Percentiles rank a stretch among this genome's conserved stretches.
Conservation (phyloP, 2,113 vertebrate species). For the Hystrix cristata region DNA sequence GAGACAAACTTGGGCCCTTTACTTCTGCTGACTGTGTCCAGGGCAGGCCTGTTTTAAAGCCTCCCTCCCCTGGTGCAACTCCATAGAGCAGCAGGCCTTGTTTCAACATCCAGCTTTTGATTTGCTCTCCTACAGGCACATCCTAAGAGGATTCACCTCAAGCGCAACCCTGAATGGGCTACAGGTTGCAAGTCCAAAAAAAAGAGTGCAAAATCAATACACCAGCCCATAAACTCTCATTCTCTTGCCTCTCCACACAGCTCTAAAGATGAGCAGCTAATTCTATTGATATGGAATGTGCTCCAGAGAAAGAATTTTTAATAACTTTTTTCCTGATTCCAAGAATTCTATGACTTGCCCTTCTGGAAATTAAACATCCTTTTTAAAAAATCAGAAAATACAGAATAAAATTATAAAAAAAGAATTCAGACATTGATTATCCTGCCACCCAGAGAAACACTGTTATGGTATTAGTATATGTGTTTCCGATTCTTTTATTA, state of each 20-base stretch:
- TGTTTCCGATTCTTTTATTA: slow-evolving; percentile 11
- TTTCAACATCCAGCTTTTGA: not conserved
- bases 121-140: not conserved
- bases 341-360: not conserved
- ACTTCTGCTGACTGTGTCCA: not conserved
- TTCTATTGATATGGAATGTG: not conserved
- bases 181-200: not conserved
- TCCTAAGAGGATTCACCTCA: not conserved
- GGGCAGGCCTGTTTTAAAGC: not conserved
- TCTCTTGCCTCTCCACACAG: not conserved
- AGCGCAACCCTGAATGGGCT: not conserved
- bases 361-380: slow-evolving; percentile 25
- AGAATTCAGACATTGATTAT: slow-evolving; percentile 26
- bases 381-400: slow-evolving; percentile 38
- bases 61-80: not conserved
- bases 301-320: not conserved
- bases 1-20: not conserved
- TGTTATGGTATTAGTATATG: not conserved
- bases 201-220: not conserved
- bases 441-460: not conserved
- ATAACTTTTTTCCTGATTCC: slow-evolving; percentile 8
- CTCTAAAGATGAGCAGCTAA: not conserved
- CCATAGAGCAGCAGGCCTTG: not conserved
- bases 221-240: not conserved
- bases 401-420: slow-evolving; percentile 31